Conservation (phyloP, 2,797 vertebrate genomes). For the Glyptemys insculpta region DNA sequence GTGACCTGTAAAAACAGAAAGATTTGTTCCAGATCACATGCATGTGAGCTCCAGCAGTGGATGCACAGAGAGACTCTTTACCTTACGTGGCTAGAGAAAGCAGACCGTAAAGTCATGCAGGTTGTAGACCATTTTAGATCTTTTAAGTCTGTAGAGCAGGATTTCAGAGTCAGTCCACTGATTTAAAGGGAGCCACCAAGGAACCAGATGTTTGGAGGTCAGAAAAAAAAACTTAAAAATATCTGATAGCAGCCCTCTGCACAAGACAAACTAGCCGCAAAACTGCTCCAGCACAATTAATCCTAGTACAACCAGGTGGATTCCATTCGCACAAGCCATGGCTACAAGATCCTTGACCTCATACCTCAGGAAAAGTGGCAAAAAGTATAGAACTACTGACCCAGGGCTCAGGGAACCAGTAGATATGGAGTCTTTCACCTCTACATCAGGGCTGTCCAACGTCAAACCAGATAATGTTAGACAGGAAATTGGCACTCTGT, state of each 20-base stretch:
- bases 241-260: neutral
- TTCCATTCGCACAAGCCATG: neutral
- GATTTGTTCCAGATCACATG: neutral
- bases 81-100: neutral
- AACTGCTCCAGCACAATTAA: neutral
- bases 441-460: neutral
- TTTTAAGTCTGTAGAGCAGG: neutral
- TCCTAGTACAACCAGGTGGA: neutral
- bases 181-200: neutral
- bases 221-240: neutral
- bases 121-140: neutral
- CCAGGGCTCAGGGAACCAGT: neutral
- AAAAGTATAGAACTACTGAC: neutral
- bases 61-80: neutral
- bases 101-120: neutral
- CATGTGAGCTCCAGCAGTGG: neutral
- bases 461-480: neutral
- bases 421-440: neutral
- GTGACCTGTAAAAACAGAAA: constrained; percentile 4
- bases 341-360: neutral
- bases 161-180: neutral
- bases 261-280: neutral
- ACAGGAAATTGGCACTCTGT: neutral
- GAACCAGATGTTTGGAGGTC: neutral
- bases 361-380: neutral